Evolutionary conservation across 2,113 vertebrate genomes (phyloP).

Genomic region (Heterocephalus glaber): DNA sequence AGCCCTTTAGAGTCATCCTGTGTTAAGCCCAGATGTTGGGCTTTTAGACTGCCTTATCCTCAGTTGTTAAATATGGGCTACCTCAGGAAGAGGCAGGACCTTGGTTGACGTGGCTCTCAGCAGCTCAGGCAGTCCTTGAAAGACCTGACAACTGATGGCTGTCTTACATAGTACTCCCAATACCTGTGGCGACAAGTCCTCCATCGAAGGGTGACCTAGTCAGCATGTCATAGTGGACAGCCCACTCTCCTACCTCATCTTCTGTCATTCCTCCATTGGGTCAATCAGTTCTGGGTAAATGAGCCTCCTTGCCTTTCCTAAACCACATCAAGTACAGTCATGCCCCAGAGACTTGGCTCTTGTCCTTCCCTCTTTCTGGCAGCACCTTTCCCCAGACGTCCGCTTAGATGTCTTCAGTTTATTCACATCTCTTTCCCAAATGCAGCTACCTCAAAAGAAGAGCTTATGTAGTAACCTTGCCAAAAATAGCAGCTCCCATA

Average conservation of each 20-base stretch:
- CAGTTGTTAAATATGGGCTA: not conserved
- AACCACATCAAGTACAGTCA: not conserved
- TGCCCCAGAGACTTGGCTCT: not conserved
- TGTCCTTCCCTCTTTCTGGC: not conserved
- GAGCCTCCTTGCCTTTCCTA: not conserved
- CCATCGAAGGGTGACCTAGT: not conserved
- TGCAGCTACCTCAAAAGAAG: conserved; percentile 11
- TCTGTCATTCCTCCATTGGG: not conserved
- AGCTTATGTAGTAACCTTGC: not conserved
- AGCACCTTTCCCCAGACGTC: not conserved
- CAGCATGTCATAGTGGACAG: not conserved
- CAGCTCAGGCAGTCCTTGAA: not conserved
- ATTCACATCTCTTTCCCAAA: conserved; percentile 1
- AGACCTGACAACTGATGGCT: not conserved
- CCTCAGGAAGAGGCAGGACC: not conserved
- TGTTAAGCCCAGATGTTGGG: not conserved
- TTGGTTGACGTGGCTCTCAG: not conserved
- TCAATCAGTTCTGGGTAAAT: not conserved
- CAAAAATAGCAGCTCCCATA: not conserved
- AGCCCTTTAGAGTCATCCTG: not conserved
- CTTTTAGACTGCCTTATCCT: not conserved
- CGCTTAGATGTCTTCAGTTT: not conserved
- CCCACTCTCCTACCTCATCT: not conserved
- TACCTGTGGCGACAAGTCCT: not conserved
- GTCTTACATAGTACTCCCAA: not conserved